A percentile compares a stretch with the other conserved stretches of the same genome.
Evolutionary conservation across 1,140 invertebrate species (phyloP).

Genomic region (Calosoma granatense): DNA sequence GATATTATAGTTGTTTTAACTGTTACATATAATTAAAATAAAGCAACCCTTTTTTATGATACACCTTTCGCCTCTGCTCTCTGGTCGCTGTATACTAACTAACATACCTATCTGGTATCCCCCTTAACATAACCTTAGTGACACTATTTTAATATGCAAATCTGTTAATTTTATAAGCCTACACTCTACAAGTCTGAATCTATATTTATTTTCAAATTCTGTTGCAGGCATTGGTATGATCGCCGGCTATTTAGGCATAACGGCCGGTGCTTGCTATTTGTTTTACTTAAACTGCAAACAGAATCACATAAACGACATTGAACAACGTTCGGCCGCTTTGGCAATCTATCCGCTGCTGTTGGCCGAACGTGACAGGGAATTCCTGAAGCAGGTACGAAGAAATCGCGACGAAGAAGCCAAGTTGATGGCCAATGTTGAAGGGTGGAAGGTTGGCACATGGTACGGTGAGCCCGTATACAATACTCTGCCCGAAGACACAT

Average conservation of each 20-base stretch:
- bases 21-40: too few species aligned
- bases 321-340: constrained; percentile 61
- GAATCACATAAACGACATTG: constrained; percentile 47
- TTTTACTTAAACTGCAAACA: constrained; percentile 44
- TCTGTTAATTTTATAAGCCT: too few species aligned
- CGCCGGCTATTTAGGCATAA: constrained; percentile 48
- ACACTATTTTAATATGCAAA: too few species aligned
- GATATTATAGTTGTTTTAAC: too few species aligned
- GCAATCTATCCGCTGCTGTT: constrained; percentile 63
- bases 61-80: too few species aligned
- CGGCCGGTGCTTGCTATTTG: constrained; percentile 43
- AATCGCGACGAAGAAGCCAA: constrained; percentile 77
- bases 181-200: too few species aligned
- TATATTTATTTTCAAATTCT: too few species aligned
- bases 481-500: constrained; percentile 37
- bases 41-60: too few species aligned
- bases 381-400: constrained; percentile 64
- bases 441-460: constrained; percentile 81
- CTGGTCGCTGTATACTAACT: too few species aligned
- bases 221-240: constrained; percentile 38
- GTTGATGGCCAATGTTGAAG: constrained; percentile 78
- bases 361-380: constrained; percentile 73
- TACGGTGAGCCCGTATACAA: constrained; percentile 70
- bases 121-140: too few species aligned
- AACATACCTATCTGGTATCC: too few species aligned